Evolutionary conservation across 2,113 vertebrate genomes (phyloP).

Genomic region (Python bivittatus): DNA sequence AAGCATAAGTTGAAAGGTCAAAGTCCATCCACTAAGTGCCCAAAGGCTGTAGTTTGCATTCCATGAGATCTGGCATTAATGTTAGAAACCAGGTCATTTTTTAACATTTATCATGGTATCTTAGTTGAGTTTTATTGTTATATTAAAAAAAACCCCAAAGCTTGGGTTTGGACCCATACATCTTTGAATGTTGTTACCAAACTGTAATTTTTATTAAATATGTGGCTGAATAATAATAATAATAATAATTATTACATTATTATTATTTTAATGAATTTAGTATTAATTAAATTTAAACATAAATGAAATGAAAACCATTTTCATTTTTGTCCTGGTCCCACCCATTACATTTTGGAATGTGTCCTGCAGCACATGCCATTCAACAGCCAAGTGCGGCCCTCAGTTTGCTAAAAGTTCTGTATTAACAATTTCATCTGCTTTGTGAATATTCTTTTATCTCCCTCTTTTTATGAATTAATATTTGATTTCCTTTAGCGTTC

Average conservation of each 20-base stretch:
- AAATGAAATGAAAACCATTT: not conserved
- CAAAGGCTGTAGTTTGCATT: not conserved
- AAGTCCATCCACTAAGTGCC: not conserved
- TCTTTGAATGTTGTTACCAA: not conserved
- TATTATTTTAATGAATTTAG: not conserved
- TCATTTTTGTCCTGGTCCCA: not conserved
- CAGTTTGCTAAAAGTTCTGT: not conserved
- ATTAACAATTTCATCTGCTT: not conserved
- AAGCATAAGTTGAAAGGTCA: not conserved
- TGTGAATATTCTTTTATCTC: not conserved
- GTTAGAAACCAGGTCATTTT: not conserved
- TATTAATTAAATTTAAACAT: not conserved
- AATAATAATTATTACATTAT: too few relatives aligned
- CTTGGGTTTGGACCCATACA: not conserved
- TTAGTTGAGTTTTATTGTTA: not conserved
- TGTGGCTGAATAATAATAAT: not conserved
- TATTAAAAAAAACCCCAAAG: not conserved
- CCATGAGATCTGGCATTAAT: not conserved
- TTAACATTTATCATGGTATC: not conserved
- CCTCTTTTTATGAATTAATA: not conserved
- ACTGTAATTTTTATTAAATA: not conserved
- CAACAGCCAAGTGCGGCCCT: not conserved
- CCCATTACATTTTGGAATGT: not conserved
- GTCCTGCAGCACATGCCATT: not conserved
- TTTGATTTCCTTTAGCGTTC: not conserved